These are phyloP conservation scores for Euschistus heros DNA, from an alignment of 1,140 invertebrate species.

Conservation along the genomic window DNA sequence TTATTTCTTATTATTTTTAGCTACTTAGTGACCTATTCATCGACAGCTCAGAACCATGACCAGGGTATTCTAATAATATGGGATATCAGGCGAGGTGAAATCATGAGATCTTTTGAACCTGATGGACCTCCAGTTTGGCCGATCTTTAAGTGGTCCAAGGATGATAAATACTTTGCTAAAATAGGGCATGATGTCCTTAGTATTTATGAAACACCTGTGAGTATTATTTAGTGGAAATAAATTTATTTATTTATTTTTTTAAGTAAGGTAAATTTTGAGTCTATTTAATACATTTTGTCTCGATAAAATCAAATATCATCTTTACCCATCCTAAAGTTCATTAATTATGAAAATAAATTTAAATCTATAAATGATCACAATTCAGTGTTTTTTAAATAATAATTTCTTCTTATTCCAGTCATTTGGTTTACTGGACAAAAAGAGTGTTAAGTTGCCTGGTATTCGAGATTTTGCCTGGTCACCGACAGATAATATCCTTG, in stretches of 20 bases:
- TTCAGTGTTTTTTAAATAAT: too few relatives aligned
- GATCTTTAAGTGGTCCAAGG: slow-evolving; percentile 93
- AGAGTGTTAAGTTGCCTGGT: slow-evolving; percentile 84
- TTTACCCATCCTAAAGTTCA: too few relatives aligned
- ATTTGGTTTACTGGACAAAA: slow-evolving; percentile 86
- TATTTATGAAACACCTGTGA: slow-evolving; percentile 87
- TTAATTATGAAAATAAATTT: too few relatives aligned
- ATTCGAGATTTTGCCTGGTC: slow-evolving; percentile 96
- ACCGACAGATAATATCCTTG: slow-evolving; percentile 89
- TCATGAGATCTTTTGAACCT: slow-evolving; percentile 81
- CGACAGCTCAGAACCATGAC: slow-evolving; percentile 47
- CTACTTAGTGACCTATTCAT: slow-evolving; percentile 86
- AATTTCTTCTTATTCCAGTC: slow-evolving; percentile 46
- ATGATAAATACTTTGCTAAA: slow-evolving; percentile 92
- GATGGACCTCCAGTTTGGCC: slow-evolving; percentile 79
- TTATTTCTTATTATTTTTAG: slow-evolving; percentile 34
- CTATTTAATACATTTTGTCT: too few relatives aligned
- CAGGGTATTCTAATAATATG: slow-evolving; percentile 76
- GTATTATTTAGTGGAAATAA: slow-evolving; percentile 26
- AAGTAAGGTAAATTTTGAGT: too few relatives aligned
- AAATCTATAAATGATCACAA: too few relatives aligned
- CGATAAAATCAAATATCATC: too few relatives aligned
- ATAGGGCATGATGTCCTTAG: slow-evolving; percentile 75
- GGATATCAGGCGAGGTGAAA: slow-evolving; percentile 85
- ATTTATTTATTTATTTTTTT: too few relatives aligned